Base-by-base conservation (phyloP, 1,140 invertebrate species). In the Drosophila pruinosa region DNA sequence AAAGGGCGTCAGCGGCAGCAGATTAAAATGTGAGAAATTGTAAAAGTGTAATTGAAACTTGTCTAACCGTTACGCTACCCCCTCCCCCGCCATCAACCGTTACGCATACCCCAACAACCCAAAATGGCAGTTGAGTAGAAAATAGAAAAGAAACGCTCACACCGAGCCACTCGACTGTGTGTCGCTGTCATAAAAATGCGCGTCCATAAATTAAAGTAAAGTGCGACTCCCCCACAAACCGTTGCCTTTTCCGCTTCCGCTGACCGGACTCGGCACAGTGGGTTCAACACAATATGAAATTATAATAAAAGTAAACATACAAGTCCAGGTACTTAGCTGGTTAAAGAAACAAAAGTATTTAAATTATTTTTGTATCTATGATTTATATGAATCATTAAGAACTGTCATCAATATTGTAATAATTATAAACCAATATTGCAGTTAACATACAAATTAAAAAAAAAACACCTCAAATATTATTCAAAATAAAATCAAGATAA, bases 1-100 rank as follows among this genome's bases (percentile, higher is more conserved):
- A 85, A 85, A 85, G 75, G 81, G 81, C 81, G 82, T 77, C 73
- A 45, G 78, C 64, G 17, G 28, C 57, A 39, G 6, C 74, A 88
- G 81, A 86, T 86, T 86, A 88, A 86, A 86, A 86, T 88, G 83
- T 82, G 82, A 88, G 82, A 86, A 88, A 88, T 88, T 88, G 82
- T 86, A 82, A 88, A 86, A 86, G 82, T 86, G 82, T 86, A 88
- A 86, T 86, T 86, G 82, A 86, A 86, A 86, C 82, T 86, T 86
- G 82, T 82, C 82, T 88, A 85, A 85, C 77, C 81, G 81, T 74
- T 75, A 72, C 67, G 39, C 56, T 14, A n/a, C n/a, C 10, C 24
- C 15, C 53, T 22, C 14, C 47, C 14, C 21, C 10, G 1, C 10
- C 21, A 19, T n/a, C 43, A n/a, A 24, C 21, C 28, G 12, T 24